Base-by-base conservation (phyloP, 2,113 vertebrate species). In the Protomyctophum bolini region DNA sequence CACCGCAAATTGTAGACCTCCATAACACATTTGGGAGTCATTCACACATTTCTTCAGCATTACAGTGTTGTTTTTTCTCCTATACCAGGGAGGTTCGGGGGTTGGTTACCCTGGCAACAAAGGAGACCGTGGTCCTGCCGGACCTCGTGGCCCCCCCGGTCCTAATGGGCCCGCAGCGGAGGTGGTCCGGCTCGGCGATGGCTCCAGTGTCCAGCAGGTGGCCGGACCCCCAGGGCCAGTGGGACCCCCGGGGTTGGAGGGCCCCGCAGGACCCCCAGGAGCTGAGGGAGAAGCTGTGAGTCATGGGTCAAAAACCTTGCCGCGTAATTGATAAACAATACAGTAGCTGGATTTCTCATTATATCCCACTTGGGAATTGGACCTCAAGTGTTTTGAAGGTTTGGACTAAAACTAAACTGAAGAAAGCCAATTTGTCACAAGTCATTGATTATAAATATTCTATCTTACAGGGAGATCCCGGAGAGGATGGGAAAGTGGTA, bases 401-500 rank as follows among this genome's bases (percentile, higher is more conserved):
- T 41, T 4, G 33, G 5, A 41, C 21, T 21, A 21, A 21, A 21
- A 21, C 21, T 21, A 21, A 21, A 21, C 21, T 21, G 21, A 21
- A 21, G 21, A 21, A 21, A 21, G 21, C 21, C 21, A 21, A 21
- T 21, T 21, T 21, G 21, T 21, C 21, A 21, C 21, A 6, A 41
- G 58, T 81, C 15, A 73, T 2, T 60, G 11, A 12, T 15, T 12
- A 41, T 21, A 21, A 21, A 21, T 52, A 49, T n/a, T 0, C 85
- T 69, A 62, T 82, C 14, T 84, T 7, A 82, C 58, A 98, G 96
- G 97, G 97, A 0, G 94, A 95, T 73, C 95, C 96, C 0, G 97
- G 97, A 0, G 93, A 96, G 80, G 94, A 98, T 0, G 96, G 96
- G 7, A 96, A 93, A 81, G 63, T 90, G 0, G 96, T 99, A 87